Evolutionary conservation across 1,140 invertebrate species (phyloP).

Genomic region (Prorops nasuta): DNA sequence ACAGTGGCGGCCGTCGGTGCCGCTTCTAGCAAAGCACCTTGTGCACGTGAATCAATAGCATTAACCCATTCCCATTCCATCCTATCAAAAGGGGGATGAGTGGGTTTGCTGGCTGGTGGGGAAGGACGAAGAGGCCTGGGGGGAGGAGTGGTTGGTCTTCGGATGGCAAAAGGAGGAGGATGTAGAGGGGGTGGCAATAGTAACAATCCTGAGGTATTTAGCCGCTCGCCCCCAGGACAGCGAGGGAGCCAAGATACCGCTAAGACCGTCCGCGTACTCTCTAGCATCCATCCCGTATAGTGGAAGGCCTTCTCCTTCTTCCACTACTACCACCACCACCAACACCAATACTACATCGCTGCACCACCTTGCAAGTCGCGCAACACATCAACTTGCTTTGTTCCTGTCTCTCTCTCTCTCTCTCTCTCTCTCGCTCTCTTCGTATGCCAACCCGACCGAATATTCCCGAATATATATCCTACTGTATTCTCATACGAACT

Average conservation of each 20-base stretch:
- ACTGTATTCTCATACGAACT: constrained; percentile 32
- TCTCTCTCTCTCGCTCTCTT: constrained; percentile 21
- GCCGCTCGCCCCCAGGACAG: constrained; percentile 48
- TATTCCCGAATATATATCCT: constrained; percentile 16
- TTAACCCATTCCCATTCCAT: constrained; percentile 57
- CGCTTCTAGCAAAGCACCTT: constrained; percentile 33
- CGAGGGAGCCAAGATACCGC: constrained; percentile 53
- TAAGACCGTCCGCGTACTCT: constrained; percentile 52
- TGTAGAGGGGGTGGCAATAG: constrained; percentile 50
- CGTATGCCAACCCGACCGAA: constrained; percentile 6
- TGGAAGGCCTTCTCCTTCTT: constrained; percentile 25
- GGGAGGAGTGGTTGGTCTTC: constrained; percentile 27
- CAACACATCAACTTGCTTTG: background rate
- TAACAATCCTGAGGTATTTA: constrained; percentile 60
- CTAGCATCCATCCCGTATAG: constrained; percentile 43
- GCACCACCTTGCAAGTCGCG: background rate
- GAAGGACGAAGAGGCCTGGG: constrained; percentile 10
- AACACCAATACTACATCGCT: background rate
- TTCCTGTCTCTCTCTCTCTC: constrained; percentile 24
- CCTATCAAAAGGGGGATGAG: constrained; percentile 44
- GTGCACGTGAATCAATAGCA: constrained; percentile 59
- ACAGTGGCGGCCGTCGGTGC: constrained; percentile 45
- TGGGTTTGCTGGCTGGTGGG: constrained; percentile 10
- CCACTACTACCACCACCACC: constrained; percentile 3
- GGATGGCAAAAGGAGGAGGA: constrained; percentile 31